Conservation (phyloP, 1,140 invertebrate genomes). For the Chlorops oryzae region DNA sequence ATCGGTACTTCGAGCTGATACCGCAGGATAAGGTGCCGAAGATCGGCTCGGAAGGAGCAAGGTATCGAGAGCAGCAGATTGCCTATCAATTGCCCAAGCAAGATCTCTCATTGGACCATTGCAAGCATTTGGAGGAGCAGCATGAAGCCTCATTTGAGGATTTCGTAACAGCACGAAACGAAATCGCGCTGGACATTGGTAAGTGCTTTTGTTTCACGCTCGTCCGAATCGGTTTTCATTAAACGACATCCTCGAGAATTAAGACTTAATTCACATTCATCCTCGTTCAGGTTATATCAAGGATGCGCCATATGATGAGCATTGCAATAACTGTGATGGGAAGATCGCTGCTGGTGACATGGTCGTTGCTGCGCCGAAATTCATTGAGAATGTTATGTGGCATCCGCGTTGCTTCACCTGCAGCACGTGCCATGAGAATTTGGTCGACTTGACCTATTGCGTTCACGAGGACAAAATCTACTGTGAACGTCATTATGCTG, state of each 20-base stretch:
- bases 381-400: constrained; percentile 60
- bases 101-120: constrained; percentile 84
- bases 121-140: constrained; percentile 73
- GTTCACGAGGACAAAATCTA: constrained; percentile 77
- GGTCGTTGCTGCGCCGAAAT: constrained; percentile 51
- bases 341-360: constrained; percentile 52
- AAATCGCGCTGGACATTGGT: constrained; percentile 92
- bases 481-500: constrained; percentile 91
- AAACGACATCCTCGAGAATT: neutral
- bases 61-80: constrained; percentile 73
- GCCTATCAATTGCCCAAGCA: constrained; percentile 89
- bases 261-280: neutral
- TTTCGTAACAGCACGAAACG: constrained; percentile 86
- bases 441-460: constrained; percentile 91
- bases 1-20: constrained; percentile 69
- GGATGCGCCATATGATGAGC: constrained; percentile 42
- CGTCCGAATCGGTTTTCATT: no score
- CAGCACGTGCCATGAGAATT: constrained; percentile 72
- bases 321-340: constrained; percentile 52
- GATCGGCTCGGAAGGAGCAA: constrained; percentile 69
- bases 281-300: constrained; percentile 35
- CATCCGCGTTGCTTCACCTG: constrained; percentile 88
- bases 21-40: constrained; percentile 72
- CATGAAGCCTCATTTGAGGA: constrained; percentile 75
- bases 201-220: constrained; percentile 47